Base-by-base conservation (phyloP, 2,113 vertebrate species). In the Sapayoa aenigma region DNA sequence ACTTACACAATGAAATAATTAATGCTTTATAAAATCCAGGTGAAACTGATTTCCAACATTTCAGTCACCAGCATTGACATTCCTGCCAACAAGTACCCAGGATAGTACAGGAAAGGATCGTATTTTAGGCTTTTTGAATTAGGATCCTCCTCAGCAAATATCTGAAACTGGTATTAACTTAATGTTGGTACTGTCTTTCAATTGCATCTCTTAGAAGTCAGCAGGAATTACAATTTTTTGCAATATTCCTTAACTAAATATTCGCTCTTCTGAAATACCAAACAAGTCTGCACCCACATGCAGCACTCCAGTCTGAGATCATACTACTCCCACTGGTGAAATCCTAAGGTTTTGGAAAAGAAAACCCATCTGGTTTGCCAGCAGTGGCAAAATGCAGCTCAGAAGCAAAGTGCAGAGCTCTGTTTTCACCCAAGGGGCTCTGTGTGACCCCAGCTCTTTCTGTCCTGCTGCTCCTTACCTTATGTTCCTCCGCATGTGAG, bases 401-500 rank as follows among this genome's bases (percentile, higher is more conserved):
- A 62, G 59, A 80, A 73, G 66, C 25, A n/a, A 90, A 76, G 81
- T 35, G 55, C 65, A 89, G 90, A 81, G 56, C 63, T 42, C 53
- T 13, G 8, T 44, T 93, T 86, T 74, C 76, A 69, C 50, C 67
- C 23, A n/a, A 30, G 76, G 46, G 37, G 5, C 58, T 56, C 28
- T 27, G 39, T 1, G 71, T 30, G 56, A 86, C 39, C 37, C 1
- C 5, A 63, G 44, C 13, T 63, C 53, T 37, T 80, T 41, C 87
- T 62, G 49, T 55, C 59, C 58, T 87, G 49, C 39, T 89, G 81
- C 52, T 79, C 65, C 94, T 94, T 90, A 99, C 99, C 99, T 98
- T 97, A 99, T 99, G 95, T 99, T 99, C 94, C 99, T 99, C 97
- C 99, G 99, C 99, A 99, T 98, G 97, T 99, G 99, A 97, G 98